These are phyloP conservation scores for Typhlomys cinereus DNA, from an alignment of 2,113 vertebrate genomes.

Conservation along the genomic window DNA sequence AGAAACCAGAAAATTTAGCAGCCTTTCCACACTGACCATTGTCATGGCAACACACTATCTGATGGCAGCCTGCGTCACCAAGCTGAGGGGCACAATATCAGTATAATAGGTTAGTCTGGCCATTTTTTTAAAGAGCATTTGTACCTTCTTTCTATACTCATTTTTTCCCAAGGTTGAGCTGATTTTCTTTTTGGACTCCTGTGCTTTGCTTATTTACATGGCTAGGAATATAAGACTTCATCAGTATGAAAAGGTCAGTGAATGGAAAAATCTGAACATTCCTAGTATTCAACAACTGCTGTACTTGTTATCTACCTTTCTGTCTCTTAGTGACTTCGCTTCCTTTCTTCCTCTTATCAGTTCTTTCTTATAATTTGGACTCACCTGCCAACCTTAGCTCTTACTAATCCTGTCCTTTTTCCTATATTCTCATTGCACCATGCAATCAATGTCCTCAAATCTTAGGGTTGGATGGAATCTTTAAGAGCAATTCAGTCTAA, in stretches of 20 bases:
- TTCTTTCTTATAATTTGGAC: constrained; percentile 58
- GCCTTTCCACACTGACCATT: constrained; percentile 77
- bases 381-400: constrained; percentile 42
- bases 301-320: constrained; percentile 12
- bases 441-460: constrained; percentile 21
- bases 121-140: constrained; percentile 69
- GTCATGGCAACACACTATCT: constrained; percentile 78
- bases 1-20: constrained; percentile 75
- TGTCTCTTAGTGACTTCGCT: constrained; percentile 7
- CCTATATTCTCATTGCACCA: constrained; percentile 24
- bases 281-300: constrained; percentile 3
- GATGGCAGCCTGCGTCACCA: constrained; percentile 69
- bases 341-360: constrained; percentile 38
- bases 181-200: constrained; percentile 52
- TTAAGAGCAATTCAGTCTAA: constrained; percentile 38
- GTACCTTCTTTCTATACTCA: constrained; percentile 60
- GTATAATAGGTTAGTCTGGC: constrained; percentile 69
- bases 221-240: constrained; percentile 39
- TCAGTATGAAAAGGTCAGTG: constrained; percentile 11
- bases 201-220: constrained; percentile 56
- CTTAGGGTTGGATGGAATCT: constrained; percentile 11
- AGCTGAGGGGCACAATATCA: constrained; percentile 69
- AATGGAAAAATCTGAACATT: constrained; percentile 59
- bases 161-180: constrained; percentile 58
- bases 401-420: constrained; percentile 27